Evolutionary conservation across 2,113 vertebrate species (phyloP), one percentile per base, ranked within the genome.

Genomic region (Egretta garzetta): DNA sequence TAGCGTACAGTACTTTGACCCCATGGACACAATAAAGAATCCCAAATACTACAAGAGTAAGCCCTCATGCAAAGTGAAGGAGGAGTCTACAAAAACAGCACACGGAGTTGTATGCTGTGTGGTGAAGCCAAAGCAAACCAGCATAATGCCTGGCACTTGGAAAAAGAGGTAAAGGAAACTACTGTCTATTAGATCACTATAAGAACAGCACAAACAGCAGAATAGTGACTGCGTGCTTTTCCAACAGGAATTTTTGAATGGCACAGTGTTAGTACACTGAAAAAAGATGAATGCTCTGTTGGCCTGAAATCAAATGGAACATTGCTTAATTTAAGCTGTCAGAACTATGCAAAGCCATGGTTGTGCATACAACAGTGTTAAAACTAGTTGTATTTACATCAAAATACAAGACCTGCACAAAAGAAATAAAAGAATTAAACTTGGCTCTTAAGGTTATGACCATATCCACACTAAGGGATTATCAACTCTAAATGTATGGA

Each of bases 51-150:
- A 12, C 80, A 88, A 70, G 80, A 90, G 33, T 53, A 88, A 86
- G 35, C n/a, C 27, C 66, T 85, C 95, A 94, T 72, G 85, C 85
- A 90, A 56, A 64, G 74, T 30, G 15, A 76, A 92, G 86, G 75
- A 93, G 68, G 63, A 80, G 75, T 68, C 64, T 87, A 6, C 68
- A 71, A 63, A 97, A 97, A 91, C 86, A 96, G 64, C 59, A 58
- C 72, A 84, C 3, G n/a, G 55, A 50, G 37, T 28, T 66, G 45
- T 45, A 45, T 63, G 59, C 60, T 77, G 50, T 58, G 59, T 94
- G 83, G 83, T 68, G 94, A 86, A 81, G 89, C 93, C 93, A 96
- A 93, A 95, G 81, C 76, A 95, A 96, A 86, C 76, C 94, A 71
- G 37, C 24, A 80, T 21, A 80, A 77, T 4, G 4, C 67, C 88